A percentile compares a stretch with the other conserved stretches of the same genome.
Conservation (phyloP, 2,888 invertebrate species). For the Chromoteleia sp. region DNA sequence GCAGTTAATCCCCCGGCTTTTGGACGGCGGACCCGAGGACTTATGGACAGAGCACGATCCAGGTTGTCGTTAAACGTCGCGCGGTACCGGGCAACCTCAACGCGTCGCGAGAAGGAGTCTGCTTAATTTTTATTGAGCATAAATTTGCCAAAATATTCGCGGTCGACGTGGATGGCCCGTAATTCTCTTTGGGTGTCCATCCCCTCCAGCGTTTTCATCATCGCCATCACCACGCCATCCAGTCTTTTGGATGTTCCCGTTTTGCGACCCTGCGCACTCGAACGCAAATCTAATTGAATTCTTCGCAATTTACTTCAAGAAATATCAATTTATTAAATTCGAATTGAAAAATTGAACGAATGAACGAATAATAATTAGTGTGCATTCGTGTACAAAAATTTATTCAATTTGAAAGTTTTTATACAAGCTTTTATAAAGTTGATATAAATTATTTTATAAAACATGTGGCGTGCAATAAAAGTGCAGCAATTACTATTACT, state of each 20-base stretch:
- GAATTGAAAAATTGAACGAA: no score
- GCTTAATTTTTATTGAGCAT: conserved; percentile 85
- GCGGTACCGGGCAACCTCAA: conserved; percentile 73
- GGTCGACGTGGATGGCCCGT: conserved; percentile 82
- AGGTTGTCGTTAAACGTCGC: conserved; percentile 70
- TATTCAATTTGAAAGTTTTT: no score
- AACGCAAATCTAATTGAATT: conserved; percentile 25
- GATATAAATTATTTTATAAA: no score
- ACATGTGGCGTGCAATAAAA: no score
- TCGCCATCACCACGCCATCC: conserved; percentile 37
- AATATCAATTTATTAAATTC: no score
- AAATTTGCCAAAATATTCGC: conserved; percentile 85
- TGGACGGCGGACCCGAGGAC: conserved; percentile 52
- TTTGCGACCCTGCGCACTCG: neutral
- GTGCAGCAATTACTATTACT: no score
- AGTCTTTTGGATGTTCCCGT: conserved; percentile 24
- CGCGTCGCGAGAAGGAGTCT: conserved; percentile 77
- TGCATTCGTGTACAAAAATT: no score
- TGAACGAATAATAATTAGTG: no score
- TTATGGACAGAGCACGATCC: conserved; percentile 64
- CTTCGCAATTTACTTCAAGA: no score
- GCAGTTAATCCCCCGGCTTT: conserved; percentile 81
- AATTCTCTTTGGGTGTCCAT: conserved; percentile 68
- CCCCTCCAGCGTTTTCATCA: conserved; percentile 65
- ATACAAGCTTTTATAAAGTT: no score